A percentile compares a stretch with the other conserved stretches of the same genome.
phyloP scores from a whole-genome alignment of 2,888 invertebrate genomes.

The Sceliomorpha sp. region DNA sequence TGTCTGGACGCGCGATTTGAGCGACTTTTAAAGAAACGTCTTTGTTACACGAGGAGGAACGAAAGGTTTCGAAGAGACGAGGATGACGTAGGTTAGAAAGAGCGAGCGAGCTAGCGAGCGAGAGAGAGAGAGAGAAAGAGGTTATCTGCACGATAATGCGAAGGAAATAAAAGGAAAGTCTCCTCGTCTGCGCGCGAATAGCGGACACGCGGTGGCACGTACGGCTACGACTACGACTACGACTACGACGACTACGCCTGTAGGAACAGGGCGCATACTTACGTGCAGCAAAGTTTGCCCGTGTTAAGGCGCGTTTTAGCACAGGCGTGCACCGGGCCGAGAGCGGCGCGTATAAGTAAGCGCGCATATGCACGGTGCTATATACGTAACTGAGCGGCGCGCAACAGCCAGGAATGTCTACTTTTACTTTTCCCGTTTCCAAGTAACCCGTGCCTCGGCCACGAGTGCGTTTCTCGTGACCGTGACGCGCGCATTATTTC shows the following conservation, averaged over 20 bases:
- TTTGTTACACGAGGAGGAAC: no score
- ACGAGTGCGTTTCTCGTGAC: conserved; percentile 43
- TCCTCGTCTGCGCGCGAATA: conserved; percentile 2
- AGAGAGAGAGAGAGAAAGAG: no score
- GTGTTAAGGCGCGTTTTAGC: conserved; percentile 51
- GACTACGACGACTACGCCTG: no score
- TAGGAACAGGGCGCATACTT: conserved; percentile 2
- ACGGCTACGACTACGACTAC: no score
- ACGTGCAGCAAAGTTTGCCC: background rate
- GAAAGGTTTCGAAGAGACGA: no score
- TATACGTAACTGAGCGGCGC: conserved; percentile 44
- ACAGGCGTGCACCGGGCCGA: conserved; percentile 13
- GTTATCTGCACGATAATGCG: no score
- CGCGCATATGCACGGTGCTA: conserved; percentile 43
- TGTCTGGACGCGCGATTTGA: no score
- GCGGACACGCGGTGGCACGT: conserved; percentile 3
- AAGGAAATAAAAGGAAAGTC: background rate
- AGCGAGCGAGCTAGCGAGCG: no score
- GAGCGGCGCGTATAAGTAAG: conserved; percentile 44
- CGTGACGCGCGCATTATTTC: conserved; percentile 51
- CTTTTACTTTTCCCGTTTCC: conserved; percentile 66
- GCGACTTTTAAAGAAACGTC: no score
- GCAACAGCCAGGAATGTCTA: conserved; percentile 62
- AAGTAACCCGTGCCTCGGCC: conserved; percentile 47
- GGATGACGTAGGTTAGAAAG: no score